Conservation (phyloP, 2,797 vertebrate species). For the Pelochelys cantorii region DNA sequence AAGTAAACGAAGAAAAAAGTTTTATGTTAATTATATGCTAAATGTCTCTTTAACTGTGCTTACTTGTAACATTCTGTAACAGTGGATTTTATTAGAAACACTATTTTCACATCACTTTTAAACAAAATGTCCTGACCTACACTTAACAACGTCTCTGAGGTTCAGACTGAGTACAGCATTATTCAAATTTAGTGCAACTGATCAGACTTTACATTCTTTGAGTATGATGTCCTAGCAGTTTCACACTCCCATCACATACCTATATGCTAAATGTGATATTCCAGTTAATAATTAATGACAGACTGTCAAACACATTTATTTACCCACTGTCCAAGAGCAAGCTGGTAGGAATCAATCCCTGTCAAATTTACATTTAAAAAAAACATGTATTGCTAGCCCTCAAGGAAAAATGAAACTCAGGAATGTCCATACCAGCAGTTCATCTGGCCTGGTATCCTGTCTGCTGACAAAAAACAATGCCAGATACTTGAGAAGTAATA, state of each 20-base stretch:
- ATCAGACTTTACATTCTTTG: not conserved
- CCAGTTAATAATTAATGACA: not conserved
- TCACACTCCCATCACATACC: not conserved
- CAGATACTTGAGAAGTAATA: not conserved
- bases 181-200: fast-evolving
- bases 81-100: not conserved
- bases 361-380: not conserved
- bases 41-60: not conserved
- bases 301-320: not conserved
- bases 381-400: not conserved
- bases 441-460: not conserved
- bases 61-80: not conserved
- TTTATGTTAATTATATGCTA: not conserved
- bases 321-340: not conserved
- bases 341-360: not conserved
- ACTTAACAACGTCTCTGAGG: not conserved
- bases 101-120: not conserved
- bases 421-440: not conserved
- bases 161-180: not conserved
- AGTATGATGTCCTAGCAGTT: not conserved
- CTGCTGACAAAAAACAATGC: not conserved
- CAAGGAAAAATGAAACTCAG: not conserved
- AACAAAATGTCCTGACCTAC: not conserved
- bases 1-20: not conserved
- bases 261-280: not conserved